phyloP scores from a whole-genome alignment of 2,797 vertebrate species.

The Coregonus ussuriensis region DNA sequence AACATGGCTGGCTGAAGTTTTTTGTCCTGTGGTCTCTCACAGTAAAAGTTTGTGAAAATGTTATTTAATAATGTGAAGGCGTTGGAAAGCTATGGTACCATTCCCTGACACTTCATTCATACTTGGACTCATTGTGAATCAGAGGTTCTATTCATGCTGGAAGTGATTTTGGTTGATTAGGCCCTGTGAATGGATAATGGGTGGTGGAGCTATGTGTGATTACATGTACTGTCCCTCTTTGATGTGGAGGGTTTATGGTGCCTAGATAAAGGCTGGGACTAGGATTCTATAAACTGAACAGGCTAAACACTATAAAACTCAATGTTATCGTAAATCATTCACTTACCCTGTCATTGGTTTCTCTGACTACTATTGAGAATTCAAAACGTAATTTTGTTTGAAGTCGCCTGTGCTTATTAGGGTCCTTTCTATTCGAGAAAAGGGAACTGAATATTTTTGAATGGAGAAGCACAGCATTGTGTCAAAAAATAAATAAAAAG shows the following conservation, averaged over 20 bases:
- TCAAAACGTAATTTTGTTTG: no score
- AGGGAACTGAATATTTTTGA: not conserved
- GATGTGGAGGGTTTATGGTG: not conserved
- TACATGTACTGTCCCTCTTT: not conserved
- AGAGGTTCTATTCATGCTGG: not conserved
- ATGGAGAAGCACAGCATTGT: not conserved
- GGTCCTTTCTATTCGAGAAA: no score
- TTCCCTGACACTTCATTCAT: not conserved
- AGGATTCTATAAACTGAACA: not conserved
- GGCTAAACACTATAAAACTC: not conserved
- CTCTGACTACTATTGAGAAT: no score
- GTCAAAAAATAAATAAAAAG: not conserved
- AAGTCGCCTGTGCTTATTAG: no score
- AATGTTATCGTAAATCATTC: no score
- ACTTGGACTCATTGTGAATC: not conserved
- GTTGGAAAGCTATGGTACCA: not conserved
- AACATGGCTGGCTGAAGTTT: not conserved
- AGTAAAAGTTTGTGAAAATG: not conserved
- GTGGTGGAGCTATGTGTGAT: not conserved
- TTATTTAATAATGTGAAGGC: not conserved
- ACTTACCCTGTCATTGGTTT: no score
- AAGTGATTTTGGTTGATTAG: not conserved
- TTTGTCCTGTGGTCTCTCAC: not conserved
- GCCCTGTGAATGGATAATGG: not conserved
- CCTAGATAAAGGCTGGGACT: not conserved